Base-by-base conservation (phyloP, 1,140 invertebrate species). In the Marisa cornuarietis region DNA sequence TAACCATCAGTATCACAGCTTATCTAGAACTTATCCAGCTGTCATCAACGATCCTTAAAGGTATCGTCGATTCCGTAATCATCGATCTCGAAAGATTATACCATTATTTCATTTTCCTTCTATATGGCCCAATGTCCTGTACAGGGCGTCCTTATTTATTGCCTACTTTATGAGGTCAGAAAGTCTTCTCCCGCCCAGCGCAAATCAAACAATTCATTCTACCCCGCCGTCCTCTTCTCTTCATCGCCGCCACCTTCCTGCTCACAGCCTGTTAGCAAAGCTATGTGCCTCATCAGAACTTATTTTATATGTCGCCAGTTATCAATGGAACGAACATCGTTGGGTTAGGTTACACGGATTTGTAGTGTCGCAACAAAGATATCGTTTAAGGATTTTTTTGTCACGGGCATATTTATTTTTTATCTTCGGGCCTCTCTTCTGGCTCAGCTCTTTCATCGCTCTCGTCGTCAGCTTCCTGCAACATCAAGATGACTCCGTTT, bases 181-280 rank as follows among this genome's bases (percentile, higher is more conserved):
- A 26, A 24, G 69, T 5, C 69, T 71, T 71, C 24, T 24, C 42
- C 69, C 13, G 69, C 6, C 69, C 69, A 10, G 8, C 31, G 69
- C 69, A 71, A 8, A 26, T 71, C n/a, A 24, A 49, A 26, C n/a
- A 71, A 26, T 71, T 71, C 69, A 20, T 71, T 42, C 26, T 71
- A 42, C 13, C 42, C 18, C 69, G 69, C 18, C 42, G 18, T 9
- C 69, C 69, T 20, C 8, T 71, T 49, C 13, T 42, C 13, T 71
- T 71, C 69, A 71, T 71, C 69, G n/a, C 9, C 24, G 31, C 9
- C 5, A 20, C 26, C 24, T 71, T 31, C 69, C 8, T 71, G 6
- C 6, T 49, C 18, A 42, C 42, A 42, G 26, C 69, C 20, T 24
- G n/a, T 10, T 71, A 71, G 8, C 69, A 71, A 8, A 42, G 10